Conservation (phyloP, 1,140 invertebrate species). For the Danaus plexippus region DNA sequence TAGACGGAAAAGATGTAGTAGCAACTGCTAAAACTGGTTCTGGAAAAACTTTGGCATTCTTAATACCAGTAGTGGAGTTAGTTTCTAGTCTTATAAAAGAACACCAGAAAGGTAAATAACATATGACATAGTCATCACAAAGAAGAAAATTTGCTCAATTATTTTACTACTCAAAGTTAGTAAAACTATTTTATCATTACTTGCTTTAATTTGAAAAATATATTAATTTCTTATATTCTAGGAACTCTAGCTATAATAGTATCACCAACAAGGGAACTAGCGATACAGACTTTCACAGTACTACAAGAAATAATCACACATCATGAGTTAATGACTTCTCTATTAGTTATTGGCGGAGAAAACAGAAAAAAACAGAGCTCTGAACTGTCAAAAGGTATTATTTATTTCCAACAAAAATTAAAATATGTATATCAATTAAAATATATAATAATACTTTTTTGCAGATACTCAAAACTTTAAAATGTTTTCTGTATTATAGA, state of each 20-base stretch:
- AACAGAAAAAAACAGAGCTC: slow-evolving; percentile 76
- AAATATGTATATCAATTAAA: no score
- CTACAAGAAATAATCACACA: slow-evolving; percentile 85
- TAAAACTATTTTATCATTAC: no score
- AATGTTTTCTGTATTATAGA: no score
- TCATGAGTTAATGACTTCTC: slow-evolving; percentile 86
- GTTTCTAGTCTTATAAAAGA: slow-evolving; percentile 83
- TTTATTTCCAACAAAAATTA: no score
- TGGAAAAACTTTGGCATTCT: slow-evolving; percentile 79
- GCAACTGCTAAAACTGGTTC: slow-evolving; percentile 95
- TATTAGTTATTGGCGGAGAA: slow-evolving; percentile 91
- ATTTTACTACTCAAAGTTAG: no score
- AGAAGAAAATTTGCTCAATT: no score
- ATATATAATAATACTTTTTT: no score
- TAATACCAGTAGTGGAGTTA: slow-evolving; percentile 88
- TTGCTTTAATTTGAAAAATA: no score
- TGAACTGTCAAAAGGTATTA: slow-evolving; percentile 38
- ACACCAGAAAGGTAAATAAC: slow-evolving; percentile 77
- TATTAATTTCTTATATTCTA: slow-evolving; percentile 18
- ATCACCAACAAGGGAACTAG: slow-evolving; percentile 92
- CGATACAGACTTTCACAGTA: slow-evolving; percentile 92
- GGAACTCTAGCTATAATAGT: slow-evolving; percentile 89
- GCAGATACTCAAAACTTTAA: no score
- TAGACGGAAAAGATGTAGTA: slow-evolving; percentile 90
- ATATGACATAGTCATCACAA: background rate